Evolutionary conservation across 2,797 vertebrate species (phyloP), one percentile per base, ranked within the genome.

Genomic region (Capromys pilorides): DNA sequence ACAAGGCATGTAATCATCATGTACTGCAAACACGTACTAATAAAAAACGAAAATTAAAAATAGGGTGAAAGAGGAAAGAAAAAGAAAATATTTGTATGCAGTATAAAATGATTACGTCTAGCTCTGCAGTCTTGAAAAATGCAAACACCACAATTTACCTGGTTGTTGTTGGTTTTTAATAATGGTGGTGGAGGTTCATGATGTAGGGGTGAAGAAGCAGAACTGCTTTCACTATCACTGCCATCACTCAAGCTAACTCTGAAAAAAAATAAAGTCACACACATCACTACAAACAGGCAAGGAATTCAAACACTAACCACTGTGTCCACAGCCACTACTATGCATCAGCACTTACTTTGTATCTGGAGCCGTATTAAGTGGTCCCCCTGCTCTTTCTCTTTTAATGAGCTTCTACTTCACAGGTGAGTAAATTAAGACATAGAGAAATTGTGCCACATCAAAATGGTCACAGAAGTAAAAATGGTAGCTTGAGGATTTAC

Each of bases 181-280:
- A 99, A 97, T 41, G 99, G 97, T 0, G 99, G 99, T 22, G 98
- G 98, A 89, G 98, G 98, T 49, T 99, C 99, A 6, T 98, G 98
- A 67, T 94, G 97, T 12, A 98, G 98, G 0, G 98, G 98, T 1
- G 99, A 99, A 33, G 99, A 99, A 51, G 98, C 98, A 81, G 99
- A 99, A 98, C 99, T 99, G 98, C 98, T 99, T 73, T 99, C 99
- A 95, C 99, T 99, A 95, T 99, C 99, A 14, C 99, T 99, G 98
- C 99, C 99, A 11, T 99, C 99, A 96, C 99, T 99, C 97, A 99
- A 98, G 97, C 99, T 99, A 95, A 99, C 99, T 98, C 99, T 99
- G 96, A 0, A 31, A 95, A 96, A 88, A 96, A 57, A 95, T 36
- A 41, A 85, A 77, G 75, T 79, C 67, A 94, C 2, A 67, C 0